Percentiles rank a stretch among this genome's conserved stretches.
Evolutionary conservation across 2,797 vertebrate genomes (phyloP).

Genomic region (Lerista edwardsae): DNA sequence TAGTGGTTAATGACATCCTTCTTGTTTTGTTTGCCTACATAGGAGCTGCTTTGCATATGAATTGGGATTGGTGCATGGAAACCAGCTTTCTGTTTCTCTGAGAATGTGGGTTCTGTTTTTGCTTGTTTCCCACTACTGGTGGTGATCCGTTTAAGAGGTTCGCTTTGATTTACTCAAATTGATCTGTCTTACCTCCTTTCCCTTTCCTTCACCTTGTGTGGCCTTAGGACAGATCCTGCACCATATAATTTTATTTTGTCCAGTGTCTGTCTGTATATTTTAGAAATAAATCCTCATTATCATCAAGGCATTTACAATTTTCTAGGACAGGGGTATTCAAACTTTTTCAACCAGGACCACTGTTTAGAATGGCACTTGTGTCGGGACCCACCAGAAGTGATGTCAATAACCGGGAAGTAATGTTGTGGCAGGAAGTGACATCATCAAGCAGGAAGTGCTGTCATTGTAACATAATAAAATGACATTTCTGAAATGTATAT

Average conservation of each 20-base stretch:
- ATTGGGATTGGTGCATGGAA: neutral
- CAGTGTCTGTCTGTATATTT: neutral
- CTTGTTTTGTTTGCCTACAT: neutral
- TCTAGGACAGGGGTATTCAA: too few species aligned
- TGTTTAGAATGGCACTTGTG: too few species aligned
- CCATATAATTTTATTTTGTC: neutral
- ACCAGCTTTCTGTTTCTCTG: neutral
- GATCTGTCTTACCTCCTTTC: neutral
- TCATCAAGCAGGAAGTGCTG: too few species aligned
- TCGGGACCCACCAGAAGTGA: too few species aligned
- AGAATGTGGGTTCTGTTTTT: neutral
- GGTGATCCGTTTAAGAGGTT: neutral
- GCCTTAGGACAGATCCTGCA: neutral
- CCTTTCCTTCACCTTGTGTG: too few species aligned
- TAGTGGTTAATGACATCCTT: constrained; percentile 11
- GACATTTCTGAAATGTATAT: too few species aligned
- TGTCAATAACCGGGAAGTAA: too few species aligned
- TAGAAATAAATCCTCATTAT: neutral
- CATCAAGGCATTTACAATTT: constrained; percentile 26
- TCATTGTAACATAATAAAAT: too few species aligned
- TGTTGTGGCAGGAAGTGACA: too few species aligned
- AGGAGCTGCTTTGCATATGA: neutral
- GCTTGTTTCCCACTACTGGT: neutral
- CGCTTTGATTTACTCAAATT: neutral
- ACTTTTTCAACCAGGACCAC: too few species aligned